A percentile compares a stretch with the other conserved stretches of the same genome.
Conservation (phyloP, 2,888 invertebrate species). For the Ennomos quercinarius region DNA sequence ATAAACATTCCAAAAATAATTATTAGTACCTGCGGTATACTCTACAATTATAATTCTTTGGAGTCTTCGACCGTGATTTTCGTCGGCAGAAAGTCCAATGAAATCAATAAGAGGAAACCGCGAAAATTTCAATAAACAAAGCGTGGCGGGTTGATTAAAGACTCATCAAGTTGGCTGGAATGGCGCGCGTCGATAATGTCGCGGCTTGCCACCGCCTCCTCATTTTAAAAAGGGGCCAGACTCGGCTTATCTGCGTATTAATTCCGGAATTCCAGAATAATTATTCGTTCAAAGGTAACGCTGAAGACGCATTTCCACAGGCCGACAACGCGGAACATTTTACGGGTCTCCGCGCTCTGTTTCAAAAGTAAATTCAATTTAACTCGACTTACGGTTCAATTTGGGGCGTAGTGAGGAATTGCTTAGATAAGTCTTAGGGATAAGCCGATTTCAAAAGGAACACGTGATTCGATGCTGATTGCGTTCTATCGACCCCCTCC, state of each 20-base stretch:
- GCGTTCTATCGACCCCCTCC: constrained; percentile 58
- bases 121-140: constrained; percentile 42
- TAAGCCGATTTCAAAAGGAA: constrained; percentile 82
- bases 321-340: constrained; percentile 59
- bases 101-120: constrained; percentile 32
- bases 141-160: constrained; percentile 48
- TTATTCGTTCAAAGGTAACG: constrained; percentile 79
- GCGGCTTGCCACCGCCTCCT: constrained; percentile 34
- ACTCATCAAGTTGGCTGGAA: constrained; percentile 53
- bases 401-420: constrained; percentile 45
- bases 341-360: constrained; percentile 42
- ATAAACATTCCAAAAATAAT: too few relatives aligned
- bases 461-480: constrained; percentile 82
- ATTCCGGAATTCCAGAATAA: constrained; percentile 80
- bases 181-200: constrained; percentile 54
- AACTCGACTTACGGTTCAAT: constrained; percentile 48
- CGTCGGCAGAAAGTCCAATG: too few relatives aligned
- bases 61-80: too few relatives aligned
- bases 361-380: constrained; percentile 50
- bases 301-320: constrained; percentile 63
- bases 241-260: constrained; percentile 75
- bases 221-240: constrained; percentile 52
- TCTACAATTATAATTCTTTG: too few relatives aligned
- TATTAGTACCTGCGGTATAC: too few relatives aligned
- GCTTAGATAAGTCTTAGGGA: constrained; percentile 64